Evolutionary conservation across 2,113 vertebrate genomes (phyloP), one percentile per base, ranked within the genome.

Genomic region (Apteryx mantelli): DNA sequence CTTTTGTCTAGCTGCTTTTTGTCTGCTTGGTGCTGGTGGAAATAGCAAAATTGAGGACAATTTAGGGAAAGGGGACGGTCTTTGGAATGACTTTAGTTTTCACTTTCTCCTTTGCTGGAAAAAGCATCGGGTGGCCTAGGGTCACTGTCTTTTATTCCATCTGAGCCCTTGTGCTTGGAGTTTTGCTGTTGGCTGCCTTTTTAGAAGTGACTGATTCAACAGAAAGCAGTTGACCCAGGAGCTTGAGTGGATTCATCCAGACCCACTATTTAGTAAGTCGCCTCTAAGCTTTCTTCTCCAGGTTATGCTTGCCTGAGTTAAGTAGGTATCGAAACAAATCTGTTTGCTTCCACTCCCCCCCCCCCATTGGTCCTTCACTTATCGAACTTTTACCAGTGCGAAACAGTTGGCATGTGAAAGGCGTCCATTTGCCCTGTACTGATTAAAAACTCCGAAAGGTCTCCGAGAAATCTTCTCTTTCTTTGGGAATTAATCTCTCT

Each of bases 351-450:
- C 44, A 46, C 36, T 38, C 36, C 36, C 36, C 36, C 36, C n/a
- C 36, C 36, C 36, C 36, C 36, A 38, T 38, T 38, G 36, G 36
- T 38, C 17, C 75, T 85, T 91, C 34, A 2, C 92, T 92, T 91
- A 87, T 91, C 68, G 65, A 89, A 91, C 93, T 84, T 82, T 97
- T 94, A 86, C 69, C 86, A 82, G 81, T 89, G 93, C 92, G 95
- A 96, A 97, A 92, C 94, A 95, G 93, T 92, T 96, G 91, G 96
- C 0, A 19, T 97, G 90, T 79, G 94, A 96, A 93, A 1, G 19
- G 74, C 91, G 77, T 93, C 90, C 90, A 53, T 87, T 94, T 92
- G 84, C 96, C 94, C 74, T 75, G 73, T 84, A 82, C 69, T 60
- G 73, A 95, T 85, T 78, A 83, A 91, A 91, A 68, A 48, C 11